Evolutionary conservation across 2,797 vertebrate genomes (phyloP).

Genomic region (Cossypha polioptera): DNA sequence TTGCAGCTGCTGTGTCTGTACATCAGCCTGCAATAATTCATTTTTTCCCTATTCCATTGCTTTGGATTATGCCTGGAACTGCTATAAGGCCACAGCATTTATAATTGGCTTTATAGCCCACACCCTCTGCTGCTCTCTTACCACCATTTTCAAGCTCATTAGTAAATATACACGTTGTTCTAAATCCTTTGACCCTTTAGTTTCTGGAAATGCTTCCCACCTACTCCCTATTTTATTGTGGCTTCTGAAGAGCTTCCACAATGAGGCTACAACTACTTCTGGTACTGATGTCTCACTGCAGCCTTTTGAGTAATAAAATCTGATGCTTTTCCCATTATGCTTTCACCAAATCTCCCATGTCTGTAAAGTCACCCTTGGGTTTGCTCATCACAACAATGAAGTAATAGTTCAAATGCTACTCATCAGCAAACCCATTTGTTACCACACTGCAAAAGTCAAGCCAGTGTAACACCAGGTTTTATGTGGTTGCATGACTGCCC

Average conservation of each 20-base stretch:
- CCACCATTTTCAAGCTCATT: neutral
- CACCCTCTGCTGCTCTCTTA: neutral
- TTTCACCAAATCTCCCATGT: neutral
- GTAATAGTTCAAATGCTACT: neutral
- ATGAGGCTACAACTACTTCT: neutral
- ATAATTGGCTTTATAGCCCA: neutral
- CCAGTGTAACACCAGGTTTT: neutral
- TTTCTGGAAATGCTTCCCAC: neutral
- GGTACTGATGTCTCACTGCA: neutral
- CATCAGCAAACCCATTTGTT: neutral
- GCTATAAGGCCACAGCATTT: neutral
- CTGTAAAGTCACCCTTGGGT: neutral
- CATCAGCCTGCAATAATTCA: neutral
- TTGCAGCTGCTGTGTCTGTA: neutral
- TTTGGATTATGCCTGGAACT: neutral
- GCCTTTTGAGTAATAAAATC: neutral
- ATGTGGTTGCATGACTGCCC: neutral
- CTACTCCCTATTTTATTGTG: neutral
- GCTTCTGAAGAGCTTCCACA: neutral
- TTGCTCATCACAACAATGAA: neutral
- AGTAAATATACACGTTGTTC: neutral
- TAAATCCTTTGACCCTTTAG: neutral
- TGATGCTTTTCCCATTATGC: neutral
- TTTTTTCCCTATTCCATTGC: neutral
- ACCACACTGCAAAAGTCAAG: neutral